A percentile compares a stretch with the other conserved stretches of the same genome.
phyloP scores from a whole-genome alignment of 2,797 vertebrate genomes.

The Enteromius mattozi region DNA sequence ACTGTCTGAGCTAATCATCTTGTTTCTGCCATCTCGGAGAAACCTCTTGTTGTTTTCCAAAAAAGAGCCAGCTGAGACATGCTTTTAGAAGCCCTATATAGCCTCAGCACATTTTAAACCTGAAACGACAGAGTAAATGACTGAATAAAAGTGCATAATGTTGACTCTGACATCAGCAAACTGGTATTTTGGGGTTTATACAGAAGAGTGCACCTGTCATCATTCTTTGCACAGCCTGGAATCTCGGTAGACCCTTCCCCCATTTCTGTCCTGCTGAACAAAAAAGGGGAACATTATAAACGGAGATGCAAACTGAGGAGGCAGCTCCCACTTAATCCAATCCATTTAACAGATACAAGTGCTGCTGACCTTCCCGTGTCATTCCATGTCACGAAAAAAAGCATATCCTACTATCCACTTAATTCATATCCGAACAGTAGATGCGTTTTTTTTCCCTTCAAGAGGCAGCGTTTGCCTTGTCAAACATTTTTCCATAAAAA shows the following conservation, averaged over 20 bases:
- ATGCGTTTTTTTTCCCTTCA: constrained; percentile 73
- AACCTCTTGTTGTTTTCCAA: constrained; percentile 68
- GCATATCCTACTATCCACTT: constrained; percentile 71
- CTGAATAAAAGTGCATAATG: constrained; percentile 74
- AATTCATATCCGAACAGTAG: constrained; percentile 76
- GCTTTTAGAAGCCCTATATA: constrained; percentile 65
- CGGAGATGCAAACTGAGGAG: constrained; percentile 71
- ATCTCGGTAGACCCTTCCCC: constrained; percentile 67
- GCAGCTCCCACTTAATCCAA: constrained; percentile 80
- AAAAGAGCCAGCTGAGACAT: constrained; percentile 67
- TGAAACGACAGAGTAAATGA: constrained; percentile 72
- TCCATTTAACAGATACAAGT: constrained; percentile 80
- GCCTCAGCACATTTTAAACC: constrained; percentile 69
- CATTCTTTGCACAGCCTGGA: constrained; percentile 65
- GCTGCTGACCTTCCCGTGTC: constrained; percentile 81
- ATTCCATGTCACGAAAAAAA: constrained; percentile 77
- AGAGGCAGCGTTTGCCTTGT: constrained; percentile 73
- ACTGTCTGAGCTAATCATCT: constrained; percentile 61
- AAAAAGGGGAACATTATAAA: constrained; percentile 77
- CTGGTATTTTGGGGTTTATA: constrained; percentile 59
- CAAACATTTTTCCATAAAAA: constrained; percentile 72
- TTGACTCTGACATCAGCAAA: constrained; percentile 74
- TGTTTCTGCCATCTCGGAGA: constrained; percentile 54
- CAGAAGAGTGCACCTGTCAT: constrained; percentile 75
- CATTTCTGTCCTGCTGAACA: constrained; percentile 69